A percentile compares a stretch with the other conserved stretches of the same genome.
phyloP scores from a whole-genome alignment of 2,888 invertebrate species.

The Chaetoderma sp. region DNA sequence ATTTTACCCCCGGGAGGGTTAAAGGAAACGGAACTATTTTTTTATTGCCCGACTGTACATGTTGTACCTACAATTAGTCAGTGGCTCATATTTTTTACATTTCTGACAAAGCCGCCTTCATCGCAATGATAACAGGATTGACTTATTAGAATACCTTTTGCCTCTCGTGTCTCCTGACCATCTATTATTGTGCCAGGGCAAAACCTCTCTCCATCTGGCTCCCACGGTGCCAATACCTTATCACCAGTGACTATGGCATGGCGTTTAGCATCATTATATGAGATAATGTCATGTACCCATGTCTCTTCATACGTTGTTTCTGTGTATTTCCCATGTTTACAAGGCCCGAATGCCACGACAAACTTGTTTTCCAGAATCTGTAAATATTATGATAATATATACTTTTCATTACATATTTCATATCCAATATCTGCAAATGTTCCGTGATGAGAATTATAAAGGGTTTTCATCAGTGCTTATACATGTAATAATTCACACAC shows the following conservation, averaged over 20 bases:
- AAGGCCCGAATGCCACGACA: slow-evolving; percentile 65
- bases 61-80: too few relatives aligned
- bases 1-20: too few relatives aligned
- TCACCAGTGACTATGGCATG: slow-evolving; percentile 64
- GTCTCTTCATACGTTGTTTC: slow-evolving; percentile 67
- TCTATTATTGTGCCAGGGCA: slow-evolving; percentile 64
- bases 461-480: too few relatives aligned
- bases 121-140: too few relatives aligned
- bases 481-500: too few relatives aligned
- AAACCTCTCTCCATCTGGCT: slow-evolving; percentile 62
- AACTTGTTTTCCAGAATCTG: slow-evolving; percentile 63
- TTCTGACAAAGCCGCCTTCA: too few relatives aligned
- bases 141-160: too few relatives aligned
- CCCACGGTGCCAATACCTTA: slow-evolving; percentile 64
- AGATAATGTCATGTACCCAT: slow-evolving; percentile 65
- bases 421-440: slow-evolving; percentile 31
- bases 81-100: too few relatives aligned
- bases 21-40: too few relatives aligned
- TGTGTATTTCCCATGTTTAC: slow-evolving; percentile 62
- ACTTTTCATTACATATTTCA: neutral
- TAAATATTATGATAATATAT: too few relatives aligned
- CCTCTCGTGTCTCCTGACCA: slow-evolving; percentile 60
- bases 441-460: too few relatives aligned
- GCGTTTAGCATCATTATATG: slow-evolving; percentile 60
- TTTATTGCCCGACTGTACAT: too few relatives aligned